These are phyloP conservation scores for Drosophila albomicans DNA, from an alignment of 1,140 invertebrate genomes.

Conservation along the genomic window DNA sequence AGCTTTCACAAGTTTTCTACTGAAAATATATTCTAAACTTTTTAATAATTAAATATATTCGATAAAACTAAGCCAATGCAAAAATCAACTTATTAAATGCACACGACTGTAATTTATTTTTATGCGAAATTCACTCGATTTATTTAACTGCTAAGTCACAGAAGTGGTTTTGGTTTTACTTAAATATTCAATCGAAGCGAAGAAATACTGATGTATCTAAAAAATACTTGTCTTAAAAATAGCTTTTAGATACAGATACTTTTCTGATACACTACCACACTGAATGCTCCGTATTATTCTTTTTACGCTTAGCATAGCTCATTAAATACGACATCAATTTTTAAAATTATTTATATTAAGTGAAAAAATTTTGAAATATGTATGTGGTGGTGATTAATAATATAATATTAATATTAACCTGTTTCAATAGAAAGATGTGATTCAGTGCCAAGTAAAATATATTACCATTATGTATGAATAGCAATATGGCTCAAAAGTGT, in stretches of 20 bases:
- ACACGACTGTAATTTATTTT: no score
- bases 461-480: constrained; percentile 21
- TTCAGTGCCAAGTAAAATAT: constrained; percentile 9
- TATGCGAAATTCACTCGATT: no score
- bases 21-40: no score
- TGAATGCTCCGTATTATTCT: constrained; percentile 44
- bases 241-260: constrained; percentile 31
- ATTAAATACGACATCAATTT: constrained; percentile 26
- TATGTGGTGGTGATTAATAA: background rate
- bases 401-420: background rate
- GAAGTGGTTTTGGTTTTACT: no score
- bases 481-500: constrained; percentile 19
- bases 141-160: no score
- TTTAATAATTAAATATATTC: no score
- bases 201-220: constrained; percentile 22
- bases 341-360: constrained; percentile 9
- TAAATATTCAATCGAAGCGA: no score
- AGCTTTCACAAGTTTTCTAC: no score
- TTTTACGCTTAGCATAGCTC: constrained; percentile 41
- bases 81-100: no score
- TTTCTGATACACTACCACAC: constrained; percentile 31
- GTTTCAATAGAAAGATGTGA: constrained; percentile 20
- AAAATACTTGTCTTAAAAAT: constrained; percentile 14
- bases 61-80: no score
- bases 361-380: constrained; percentile 4